phyloP scores from a whole-genome alignment of 2,888 invertebrate genomes.

The Diarsia dahlii region DNA sequence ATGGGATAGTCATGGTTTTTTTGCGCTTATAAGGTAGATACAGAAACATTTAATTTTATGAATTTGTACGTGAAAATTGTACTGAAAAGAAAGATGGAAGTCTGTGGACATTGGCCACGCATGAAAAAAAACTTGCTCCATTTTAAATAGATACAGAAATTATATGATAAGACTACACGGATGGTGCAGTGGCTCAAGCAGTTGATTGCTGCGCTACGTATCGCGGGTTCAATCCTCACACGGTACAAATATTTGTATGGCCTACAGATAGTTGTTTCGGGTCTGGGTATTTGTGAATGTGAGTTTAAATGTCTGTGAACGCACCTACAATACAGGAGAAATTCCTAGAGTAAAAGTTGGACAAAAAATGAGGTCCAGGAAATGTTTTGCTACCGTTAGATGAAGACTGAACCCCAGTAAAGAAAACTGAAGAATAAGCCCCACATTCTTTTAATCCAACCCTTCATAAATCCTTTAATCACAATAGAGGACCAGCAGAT shows the following conservation, averaged over 20 bases:
- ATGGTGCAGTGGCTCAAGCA: too few species aligned
- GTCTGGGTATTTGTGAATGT: too few species aligned
- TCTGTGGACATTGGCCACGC: neutral
- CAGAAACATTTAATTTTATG: neutral
- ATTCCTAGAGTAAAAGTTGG: too few species aligned
- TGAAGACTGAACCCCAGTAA: neutral
- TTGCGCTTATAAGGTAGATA: neutral
- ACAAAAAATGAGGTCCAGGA: too few species aligned
- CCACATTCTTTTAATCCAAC: constrained; percentile 21
- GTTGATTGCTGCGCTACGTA: too few species aligned
- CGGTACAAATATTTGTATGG: too few species aligned
- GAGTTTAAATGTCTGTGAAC: too few species aligned
- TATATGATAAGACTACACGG: too few species aligned
- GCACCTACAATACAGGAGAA: too few species aligned
- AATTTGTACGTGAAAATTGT: neutral
- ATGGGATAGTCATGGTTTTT: neutral
- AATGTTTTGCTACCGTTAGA: neutral
- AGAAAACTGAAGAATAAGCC: neutral
- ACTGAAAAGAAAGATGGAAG: neutral
- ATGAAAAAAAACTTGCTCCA: neutral
- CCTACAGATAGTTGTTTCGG: too few species aligned
- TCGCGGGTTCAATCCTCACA: too few species aligned
- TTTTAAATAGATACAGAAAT: too few species aligned
- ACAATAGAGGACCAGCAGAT: constrained; percentile 48
- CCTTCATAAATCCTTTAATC: constrained; percentile 58